phyloP scores from a whole-genome alignment of 2,797 vertebrate species.

The Salarias fasciatus region DNA sequence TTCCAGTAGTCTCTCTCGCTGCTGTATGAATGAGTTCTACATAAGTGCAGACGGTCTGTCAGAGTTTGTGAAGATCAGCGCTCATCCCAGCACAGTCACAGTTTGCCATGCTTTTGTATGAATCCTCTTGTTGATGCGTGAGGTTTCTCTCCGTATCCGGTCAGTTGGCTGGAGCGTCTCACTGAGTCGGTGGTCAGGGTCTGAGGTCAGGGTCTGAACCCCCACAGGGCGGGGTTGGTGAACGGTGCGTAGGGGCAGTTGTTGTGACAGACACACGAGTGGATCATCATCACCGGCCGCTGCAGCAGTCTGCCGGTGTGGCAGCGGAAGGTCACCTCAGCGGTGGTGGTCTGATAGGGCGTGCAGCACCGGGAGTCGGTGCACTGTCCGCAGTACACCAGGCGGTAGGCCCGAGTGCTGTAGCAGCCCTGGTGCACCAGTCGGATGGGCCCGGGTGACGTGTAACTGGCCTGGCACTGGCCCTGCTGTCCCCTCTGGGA shows the following conservation, averaged over 20 bases:
- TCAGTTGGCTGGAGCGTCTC: background rate
- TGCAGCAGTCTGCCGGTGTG: constrained; percentile 53
- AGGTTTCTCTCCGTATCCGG: background rate
- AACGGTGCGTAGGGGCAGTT: constrained; percentile 74
- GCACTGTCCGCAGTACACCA: constrained; percentile 81
- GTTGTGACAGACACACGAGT: constrained; percentile 80
- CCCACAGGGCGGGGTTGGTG: constrained; percentile 65
- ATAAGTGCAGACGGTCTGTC: constrained; percentile 7
- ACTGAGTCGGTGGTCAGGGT: constrained; percentile 5
- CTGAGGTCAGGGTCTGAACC: constrained; percentile 52
- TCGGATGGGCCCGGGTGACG: constrained; percentile 58
- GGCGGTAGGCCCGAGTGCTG: constrained; percentile 68
- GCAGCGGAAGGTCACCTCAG: constrained; percentile 77
- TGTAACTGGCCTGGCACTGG: constrained; percentile 74
- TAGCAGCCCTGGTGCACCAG: constrained; percentile 79
- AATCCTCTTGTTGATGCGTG: no score
- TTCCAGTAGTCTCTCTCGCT: no score
- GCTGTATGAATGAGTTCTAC: no score
- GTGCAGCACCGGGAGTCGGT: constrained; percentile 79
- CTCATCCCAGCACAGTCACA: constrained; percentile 33
- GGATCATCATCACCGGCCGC: constrained; percentile 81
- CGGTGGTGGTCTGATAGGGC: constrained; percentile 72
- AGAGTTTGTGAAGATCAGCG: background rate
- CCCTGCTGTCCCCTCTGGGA: constrained; percentile 62
- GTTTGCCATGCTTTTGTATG: background rate